These are phyloP conservation scores for Cetoscarus ocellatus DNA, from an alignment of 2,797 vertebrate species.

Conservation along the genomic window DNA sequence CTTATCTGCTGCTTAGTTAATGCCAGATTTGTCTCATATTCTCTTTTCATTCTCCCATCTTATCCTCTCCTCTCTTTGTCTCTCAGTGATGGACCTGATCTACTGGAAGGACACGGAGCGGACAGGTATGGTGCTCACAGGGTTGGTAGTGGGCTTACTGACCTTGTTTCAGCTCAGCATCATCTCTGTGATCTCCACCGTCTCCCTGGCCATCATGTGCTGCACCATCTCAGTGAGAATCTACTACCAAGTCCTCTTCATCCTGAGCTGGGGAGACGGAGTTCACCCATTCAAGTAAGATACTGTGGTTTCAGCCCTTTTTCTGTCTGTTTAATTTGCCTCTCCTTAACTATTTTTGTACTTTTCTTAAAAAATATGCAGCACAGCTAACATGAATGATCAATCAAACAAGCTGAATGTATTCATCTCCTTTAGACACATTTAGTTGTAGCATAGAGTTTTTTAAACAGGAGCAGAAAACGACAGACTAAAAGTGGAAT, in stretches of 20 bases:
- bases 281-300: slow-evolving; percentile 91
- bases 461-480: too few species aligned
- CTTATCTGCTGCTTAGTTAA: neutral
- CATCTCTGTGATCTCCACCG: slow-evolving; percentile 88
- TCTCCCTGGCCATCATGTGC: slow-evolving; percentile 87
- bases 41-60: too few species aligned
- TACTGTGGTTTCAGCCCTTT: neutral
- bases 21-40: neutral
- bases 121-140: slow-evolving; percentile 88
- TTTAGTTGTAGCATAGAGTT: too few species aligned
- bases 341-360: neutral
- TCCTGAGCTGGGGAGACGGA: slow-evolving; percentile 86
- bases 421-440: too few species aligned
- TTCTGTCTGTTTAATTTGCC: neutral
- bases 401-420: too few species aligned
- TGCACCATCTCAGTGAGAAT: slow-evolving; percentile 90
- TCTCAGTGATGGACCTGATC: slow-evolving; percentile 88
- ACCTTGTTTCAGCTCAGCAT: slow-evolving; percentile 94
- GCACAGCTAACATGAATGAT: neutral
- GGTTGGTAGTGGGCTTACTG: slow-evolving; percentile 89
- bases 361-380: neutral
- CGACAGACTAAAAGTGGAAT: too few species aligned
- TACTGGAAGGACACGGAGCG: slow-evolving; percentile 91
- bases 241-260: slow-evolving; percentile 87
- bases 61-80: neutral